phyloP scores from a whole-genome alignment of 92 coral and sea anemone genomes.

The Isaurus tuberculatus region DNA sequence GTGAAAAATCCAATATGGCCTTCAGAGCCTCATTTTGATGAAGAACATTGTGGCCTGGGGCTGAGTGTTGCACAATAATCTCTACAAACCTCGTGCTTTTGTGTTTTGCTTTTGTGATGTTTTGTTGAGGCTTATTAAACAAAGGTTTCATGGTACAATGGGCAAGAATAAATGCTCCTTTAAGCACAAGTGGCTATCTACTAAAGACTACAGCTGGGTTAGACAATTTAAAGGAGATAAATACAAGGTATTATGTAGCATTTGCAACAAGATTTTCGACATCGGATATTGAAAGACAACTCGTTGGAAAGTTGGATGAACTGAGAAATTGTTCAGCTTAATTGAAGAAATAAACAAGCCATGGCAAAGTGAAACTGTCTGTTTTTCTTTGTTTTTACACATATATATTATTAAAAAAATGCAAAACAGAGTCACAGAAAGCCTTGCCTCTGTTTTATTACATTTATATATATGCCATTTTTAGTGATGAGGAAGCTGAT shows the following conservation, averaged over 20 bases:
- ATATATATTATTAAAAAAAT: no score
- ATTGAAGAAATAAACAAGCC: background rate
- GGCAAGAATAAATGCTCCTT: constrained; percentile 15
- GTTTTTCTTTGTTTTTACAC: background rate
- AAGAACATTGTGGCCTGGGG: constrained; percentile 12
- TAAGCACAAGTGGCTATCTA: constrained; percentile 15
- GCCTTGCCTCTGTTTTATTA: background rate
- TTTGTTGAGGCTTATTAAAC: constrained; percentile 13
- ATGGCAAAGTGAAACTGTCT: background rate
- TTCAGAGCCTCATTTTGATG: constrained; percentile 13
- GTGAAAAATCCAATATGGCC: constrained; percentile 15
- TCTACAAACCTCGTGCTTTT: constrained; percentile 15
- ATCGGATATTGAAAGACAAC: constrained; percentile 1
- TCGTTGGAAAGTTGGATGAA: background rate
- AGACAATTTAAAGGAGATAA: constrained; percentile 12
- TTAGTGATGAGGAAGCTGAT: background rate
- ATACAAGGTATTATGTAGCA: constrained; percentile 13
- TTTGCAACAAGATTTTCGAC: constrained; percentile 11
- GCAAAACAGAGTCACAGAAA: background rate
- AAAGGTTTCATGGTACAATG: constrained; percentile 14
- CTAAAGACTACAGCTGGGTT: constrained; percentile 13
- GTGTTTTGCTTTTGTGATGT: constrained; percentile 14
- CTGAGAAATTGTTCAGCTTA: background rate
- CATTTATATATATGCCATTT: background rate
- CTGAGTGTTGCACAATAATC: constrained; percentile 13